These are phyloP conservation scores for Tetragonula carbonaria DNA, from an alignment of 2,888 invertebrate species.

Conservation along the genomic window DNA sequence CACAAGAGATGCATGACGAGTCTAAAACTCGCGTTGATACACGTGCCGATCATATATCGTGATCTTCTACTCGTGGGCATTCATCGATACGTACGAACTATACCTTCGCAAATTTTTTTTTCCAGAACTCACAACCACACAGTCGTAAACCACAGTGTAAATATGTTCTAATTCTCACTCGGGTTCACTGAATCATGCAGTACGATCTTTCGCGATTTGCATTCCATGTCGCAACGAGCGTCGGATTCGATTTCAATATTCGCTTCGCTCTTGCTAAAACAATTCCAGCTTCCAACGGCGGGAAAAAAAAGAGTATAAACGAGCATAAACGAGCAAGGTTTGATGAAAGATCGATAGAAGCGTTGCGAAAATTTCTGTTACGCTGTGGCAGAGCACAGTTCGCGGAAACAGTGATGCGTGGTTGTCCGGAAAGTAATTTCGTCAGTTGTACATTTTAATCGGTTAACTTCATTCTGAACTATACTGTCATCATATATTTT, in stretches of 20 bases:
- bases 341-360: slow-evolving; percentile 58
- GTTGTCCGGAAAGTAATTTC: no score
- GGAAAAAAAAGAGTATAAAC: slow-evolving; percentile 43
- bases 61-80: background rate
- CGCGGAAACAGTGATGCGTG: slow-evolving; percentile 34
- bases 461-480: no score
- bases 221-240: slow-evolving; percentile 26
- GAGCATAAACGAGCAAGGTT: slow-evolving; percentile 47
- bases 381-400: slow-evolving; percentile 41
- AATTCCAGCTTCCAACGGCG: slow-evolving; percentile 25
- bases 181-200: background rate
- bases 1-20: no score
- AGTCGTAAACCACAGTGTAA: background rate
- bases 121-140: background rate
- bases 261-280: slow-evolving; percentile 42
- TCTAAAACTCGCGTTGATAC: no score
- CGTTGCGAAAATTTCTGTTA: slow-evolving; percentile 53
- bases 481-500: no score
- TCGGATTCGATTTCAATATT: slow-evolving; percentile 44
- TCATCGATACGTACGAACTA: background rate
- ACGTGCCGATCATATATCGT: background rate
- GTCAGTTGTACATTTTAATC: no score
- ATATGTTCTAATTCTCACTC: background rate
- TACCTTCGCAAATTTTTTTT: background rate
- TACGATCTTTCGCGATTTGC: slow-evolving; percentile 12